Conservation (phyloP, 2,888 invertebrate genomes). For the Stenichneumon culpator region DNA sequence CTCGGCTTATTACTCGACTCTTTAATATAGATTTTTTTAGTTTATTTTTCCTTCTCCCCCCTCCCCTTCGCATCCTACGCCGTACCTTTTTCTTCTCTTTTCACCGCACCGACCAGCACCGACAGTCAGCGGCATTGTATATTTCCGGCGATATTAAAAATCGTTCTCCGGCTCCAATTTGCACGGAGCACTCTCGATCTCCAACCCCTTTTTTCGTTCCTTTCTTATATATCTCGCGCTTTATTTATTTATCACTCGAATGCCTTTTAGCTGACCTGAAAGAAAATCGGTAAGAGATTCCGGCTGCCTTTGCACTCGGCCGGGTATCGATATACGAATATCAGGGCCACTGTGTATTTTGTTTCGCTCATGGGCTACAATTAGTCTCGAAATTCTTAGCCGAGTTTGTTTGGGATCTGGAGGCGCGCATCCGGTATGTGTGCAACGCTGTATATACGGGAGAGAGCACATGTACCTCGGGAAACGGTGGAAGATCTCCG, state of each 20-base stretch:
- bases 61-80: background rate
- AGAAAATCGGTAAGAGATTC: background rate
- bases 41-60: background rate
- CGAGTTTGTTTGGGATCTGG: conserved; percentile 37
- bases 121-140: conserved; percentile 10
- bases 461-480: conserved; percentile 34
- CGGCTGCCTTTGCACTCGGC: background rate
- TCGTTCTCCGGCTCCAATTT: background rate
- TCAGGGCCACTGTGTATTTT: conserved; percentile 20
- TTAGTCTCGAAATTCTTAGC: conserved; percentile 32
- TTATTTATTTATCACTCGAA: conserved; percentile 31
- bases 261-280: background rate
- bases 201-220: background rate
- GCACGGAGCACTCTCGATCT: background rate
- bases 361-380: conserved; percentile 27
- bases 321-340: background rate
- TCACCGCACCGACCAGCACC: background rate
- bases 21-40: background rate
- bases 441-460: conserved; percentile 14
- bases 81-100: background rate
- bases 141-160: conserved; percentile 32
- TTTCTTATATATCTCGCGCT: background rate
- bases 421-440: conserved; percentile 2
- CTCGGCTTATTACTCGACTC: conserved; percentile 2
- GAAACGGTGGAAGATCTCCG: conserved; percentile 61